Base-by-base conservation (phyloP, 2,888 invertebrate species). In the Dynastes maya region DNA sequence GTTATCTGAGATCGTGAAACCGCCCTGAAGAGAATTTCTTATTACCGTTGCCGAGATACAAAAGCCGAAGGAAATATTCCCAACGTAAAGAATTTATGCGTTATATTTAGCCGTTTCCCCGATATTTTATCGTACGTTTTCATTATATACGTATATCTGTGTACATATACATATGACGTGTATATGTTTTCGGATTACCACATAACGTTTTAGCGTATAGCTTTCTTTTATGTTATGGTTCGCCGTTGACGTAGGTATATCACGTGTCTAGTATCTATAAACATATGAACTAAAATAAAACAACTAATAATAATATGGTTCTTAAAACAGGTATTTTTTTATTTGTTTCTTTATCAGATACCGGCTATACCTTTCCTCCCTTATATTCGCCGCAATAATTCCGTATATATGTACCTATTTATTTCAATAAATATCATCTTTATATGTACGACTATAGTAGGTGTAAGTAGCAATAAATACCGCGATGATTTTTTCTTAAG, bases 261-360 rank as follows among this genome's bases (percentile, higher is more conserved):
- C 32, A 58, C 72, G 72, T 72, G 72, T 40, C 22, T 58, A 37
- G 58, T 40, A 22, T 58, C 72, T 61, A 72, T 72, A 72, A 72
- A 58, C 13, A 8, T n/a, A 72, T 67, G 72, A 61, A 58, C 72
- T 27, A 58, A 72, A 72, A 72, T 68, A 68, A 68, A 68, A 51
- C 45, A 45, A 45, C 16, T 40, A 68, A 22, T 68, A 68, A 68
- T 68, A 68, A 68, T 49, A 51, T 49, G 51, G 68, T 51, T 49
- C 68, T 68, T 27, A 68, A 51, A 16, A 55, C 58, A 32, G 16
- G 55, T 71, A 70, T 53, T 64, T 67, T 71, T 72, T 72, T 72
- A 72, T 72, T 72, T 72, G 16, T 58, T 58, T 72, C 22, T 11
- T 72, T 72, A 72, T 72, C 72, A 72, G 72, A 72, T 72, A 72